Base-by-base conservation (phyloP, 2,888 invertebrate species). In the Caenorhabditis uteleia region DNA sequence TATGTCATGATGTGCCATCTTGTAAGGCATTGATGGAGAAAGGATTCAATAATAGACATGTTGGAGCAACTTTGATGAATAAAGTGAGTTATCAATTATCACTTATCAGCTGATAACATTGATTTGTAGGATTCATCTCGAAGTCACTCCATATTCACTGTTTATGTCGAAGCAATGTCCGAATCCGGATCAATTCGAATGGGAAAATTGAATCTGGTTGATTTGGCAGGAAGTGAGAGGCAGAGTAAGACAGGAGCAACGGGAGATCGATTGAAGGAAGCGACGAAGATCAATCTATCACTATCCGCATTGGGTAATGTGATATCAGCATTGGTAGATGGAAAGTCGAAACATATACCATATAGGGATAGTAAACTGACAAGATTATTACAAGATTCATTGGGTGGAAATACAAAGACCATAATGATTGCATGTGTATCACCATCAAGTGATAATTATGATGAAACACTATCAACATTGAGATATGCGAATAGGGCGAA, bases 381-480 rank as follows among this genome's bases (percentile, higher is more conserved):
- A 0, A 86, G 95, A 12, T 86, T 95, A 36, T 86, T 98, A 60
- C 95, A 81, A 85, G 97, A 98, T 86, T 97, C 97, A 0, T 87
- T 99, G 42, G 98, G 98, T 55, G 98, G 98, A 8, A 97, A 97
- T 87, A 93, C 97, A 36, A 94, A 94, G 86, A 98, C 98, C 1
- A 92, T 98, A 51, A 98, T 98, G 97, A 92, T 99, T 51, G 98
- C 98, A 6, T 97, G 95, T 85, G 91, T 99, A 82, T 97, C 97
- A 0, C 98, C 98, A 25, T 95, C 97, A 18, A 91, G 90, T 77
- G 93, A 92, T 86, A 98, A 98, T 87, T 95, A 93, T 86, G 98
- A 98, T 82, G 98, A 80, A 49, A 98, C 97, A 18, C 87, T 98
- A 64, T 88, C 95, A 3, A 79, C 77, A 1, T 65, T 80, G 48